A percentile compares a stretch with the other conserved stretches of the same genome.
These are phyloP conservation scores for Cisticola juncidis DNA, from an alignment of 2,113 vertebrate species.

Conservation along the genomic window DNA sequence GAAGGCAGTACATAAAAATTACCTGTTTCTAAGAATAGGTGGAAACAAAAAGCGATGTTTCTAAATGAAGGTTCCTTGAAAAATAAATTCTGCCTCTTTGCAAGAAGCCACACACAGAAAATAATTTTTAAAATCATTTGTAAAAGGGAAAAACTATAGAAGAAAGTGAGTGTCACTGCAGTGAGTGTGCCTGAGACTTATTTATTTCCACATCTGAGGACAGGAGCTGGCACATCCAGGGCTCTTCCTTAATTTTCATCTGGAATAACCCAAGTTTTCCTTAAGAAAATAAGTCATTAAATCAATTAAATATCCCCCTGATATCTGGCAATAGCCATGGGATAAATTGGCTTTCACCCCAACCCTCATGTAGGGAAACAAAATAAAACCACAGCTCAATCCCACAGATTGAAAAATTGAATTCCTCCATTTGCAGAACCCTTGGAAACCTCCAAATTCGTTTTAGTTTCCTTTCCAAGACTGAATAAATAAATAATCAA, in stretches of 20 bases:
- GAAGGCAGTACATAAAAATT: slow-evolving; percentile 15
- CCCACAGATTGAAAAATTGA: neutral
- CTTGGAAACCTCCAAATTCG: neutral
- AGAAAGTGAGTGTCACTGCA: neutral
- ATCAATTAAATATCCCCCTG: neutral
- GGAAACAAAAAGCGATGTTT: neutral
- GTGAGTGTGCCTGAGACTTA: neutral
- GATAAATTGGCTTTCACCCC: neutral
- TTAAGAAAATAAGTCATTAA: neutral
- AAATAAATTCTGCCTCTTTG: neutral
- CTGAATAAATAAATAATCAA: neutral
- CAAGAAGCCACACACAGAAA: neutral
- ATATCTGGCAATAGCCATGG: neutral
- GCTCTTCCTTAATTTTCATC: neutral
- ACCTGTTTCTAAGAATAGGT: neutral
- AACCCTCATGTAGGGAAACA: accelerated
- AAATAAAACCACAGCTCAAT: neutral
- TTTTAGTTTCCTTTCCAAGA: neutral
- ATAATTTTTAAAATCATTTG: neutral
- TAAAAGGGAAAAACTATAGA: neutral
- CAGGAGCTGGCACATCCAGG: neutral
- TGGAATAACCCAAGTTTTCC: neutral
- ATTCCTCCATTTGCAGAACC: neutral
- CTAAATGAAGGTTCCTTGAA: neutral
- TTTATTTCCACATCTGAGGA: accelerated